Percentiles rank a stretch among this genome's conserved stretches.
Evolutionary conservation across 2,797 vertebrate genomes (phyloP).

Genomic region (Labeo calbasu): DNA sequence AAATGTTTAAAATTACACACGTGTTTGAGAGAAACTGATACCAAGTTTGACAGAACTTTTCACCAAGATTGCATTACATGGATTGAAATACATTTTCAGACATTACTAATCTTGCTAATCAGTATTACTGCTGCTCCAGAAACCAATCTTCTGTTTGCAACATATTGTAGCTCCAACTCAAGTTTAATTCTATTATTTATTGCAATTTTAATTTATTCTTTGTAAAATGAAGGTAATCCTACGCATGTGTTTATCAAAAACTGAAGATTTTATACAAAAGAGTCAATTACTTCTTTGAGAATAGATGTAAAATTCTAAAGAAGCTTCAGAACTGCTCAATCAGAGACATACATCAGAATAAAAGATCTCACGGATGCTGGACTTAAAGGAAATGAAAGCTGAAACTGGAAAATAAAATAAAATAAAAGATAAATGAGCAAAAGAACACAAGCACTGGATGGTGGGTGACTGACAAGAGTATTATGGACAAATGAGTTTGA

Average conservation of each 20-base stretch:
- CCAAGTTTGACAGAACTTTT: background rate
- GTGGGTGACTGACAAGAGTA: constrained; percentile 11
- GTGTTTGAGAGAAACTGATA: background rate
- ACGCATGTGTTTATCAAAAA: no score
- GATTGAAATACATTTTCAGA: background rate
- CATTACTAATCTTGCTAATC: background rate
- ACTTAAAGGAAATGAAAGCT: background rate
- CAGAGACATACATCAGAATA: background rate
- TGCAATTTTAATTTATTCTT: background rate
- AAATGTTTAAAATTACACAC: background rate
- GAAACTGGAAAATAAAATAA: background rate
- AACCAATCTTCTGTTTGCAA: background rate
- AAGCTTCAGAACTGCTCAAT: background rate
- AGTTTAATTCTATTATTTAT: background rate
- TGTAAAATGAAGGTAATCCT: background rate
- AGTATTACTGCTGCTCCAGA: background rate
- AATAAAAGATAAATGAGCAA: background rate
- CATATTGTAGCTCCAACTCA: background rate
- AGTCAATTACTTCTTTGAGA: background rate
- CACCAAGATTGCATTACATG: background rate
- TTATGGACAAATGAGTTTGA: background rate
- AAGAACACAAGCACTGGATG: background rate
- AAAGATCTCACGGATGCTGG: background rate
- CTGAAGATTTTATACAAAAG: background rate
- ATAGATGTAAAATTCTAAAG: background rate